A percentile compares a stretch with the other conserved stretches of the same genome.
Evolutionary conservation across 2,888 invertebrate genomes (phyloP).

Genomic region (Helleia helle): DNA sequence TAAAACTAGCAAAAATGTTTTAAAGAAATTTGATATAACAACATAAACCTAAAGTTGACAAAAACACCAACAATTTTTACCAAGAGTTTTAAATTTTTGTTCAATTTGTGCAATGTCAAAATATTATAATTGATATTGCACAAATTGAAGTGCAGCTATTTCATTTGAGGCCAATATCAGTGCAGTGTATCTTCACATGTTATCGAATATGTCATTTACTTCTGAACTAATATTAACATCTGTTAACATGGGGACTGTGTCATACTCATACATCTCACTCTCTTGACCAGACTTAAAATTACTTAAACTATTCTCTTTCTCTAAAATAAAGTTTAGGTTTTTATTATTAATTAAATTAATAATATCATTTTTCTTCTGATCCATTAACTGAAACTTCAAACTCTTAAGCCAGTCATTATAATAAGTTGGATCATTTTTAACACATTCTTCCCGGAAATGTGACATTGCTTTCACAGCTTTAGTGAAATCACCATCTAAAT

Average conservation of each 20-base stretch:
- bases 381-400: slow-evolving; percentile 40
- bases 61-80: too few species aligned
- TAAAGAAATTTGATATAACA: too few species aligned
- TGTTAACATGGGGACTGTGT: slow-evolving; percentile 48
- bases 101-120: too few species aligned
- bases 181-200: slow-evolving; percentile 42
- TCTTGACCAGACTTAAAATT: slow-evolving; percentile 41
- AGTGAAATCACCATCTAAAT: slow-evolving; percentile 46
- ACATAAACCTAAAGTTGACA: too few species aligned
- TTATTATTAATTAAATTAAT: slow-evolving; percentile 38
- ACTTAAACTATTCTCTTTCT: slow-evolving; percentile 48
- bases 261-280: slow-evolving; percentile 57
- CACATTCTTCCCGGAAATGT: slow-evolving; percentile 48
- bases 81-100: too few species aligned
- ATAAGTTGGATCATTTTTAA: slow-evolving; percentile 37
- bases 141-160: too few species aligned
- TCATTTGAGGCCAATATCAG: too few species aligned
- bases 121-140: too few species aligned
- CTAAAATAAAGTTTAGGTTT: slow-evolving; percentile 45
- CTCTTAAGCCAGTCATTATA: slow-evolving; percentile 57
- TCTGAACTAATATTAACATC: slow-evolving; percentile 47
- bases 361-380: slow-evolving; percentile 38
- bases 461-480: slow-evolving; percentile 49
- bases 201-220: slow-evolving; percentile 59
- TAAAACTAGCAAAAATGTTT: too few species aligned